These are phyloP conservation scores for Choristoneura fumiferana DNA, from an alignment of 1,140 invertebrate genomes.

Conservation along the genomic window DNA sequence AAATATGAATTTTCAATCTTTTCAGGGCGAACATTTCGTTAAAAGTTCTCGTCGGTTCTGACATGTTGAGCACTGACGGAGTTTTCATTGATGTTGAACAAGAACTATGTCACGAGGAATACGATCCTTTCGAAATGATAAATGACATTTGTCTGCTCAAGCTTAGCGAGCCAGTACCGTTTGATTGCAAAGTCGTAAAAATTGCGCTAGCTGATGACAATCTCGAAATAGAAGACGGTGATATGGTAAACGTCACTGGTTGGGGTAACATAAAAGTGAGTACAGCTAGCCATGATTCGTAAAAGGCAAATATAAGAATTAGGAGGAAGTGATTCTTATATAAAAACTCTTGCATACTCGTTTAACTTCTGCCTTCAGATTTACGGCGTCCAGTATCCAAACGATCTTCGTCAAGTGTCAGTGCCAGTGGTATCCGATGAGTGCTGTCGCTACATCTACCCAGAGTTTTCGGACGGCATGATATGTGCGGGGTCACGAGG, in stretches of 20 bases:
- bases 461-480: slow-evolving; percentile 81
- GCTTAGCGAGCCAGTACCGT: slow-evolving; percentile 21
- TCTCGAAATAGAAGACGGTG: slow-evolving; percentile 18
- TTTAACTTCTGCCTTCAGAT: too few species aligned
- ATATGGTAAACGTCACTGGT: slow-evolving; percentile 22
- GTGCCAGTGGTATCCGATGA: slow-evolving; percentile 19
- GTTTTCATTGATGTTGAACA: slow-evolving; percentile 28
- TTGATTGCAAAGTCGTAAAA: slow-evolving; percentile 22
- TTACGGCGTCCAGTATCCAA: slow-evolving; percentile 1
- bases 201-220: slow-evolving; percentile 17
- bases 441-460: slow-evolving; percentile 19
- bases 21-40: background rate
- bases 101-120: slow-evolving; percentile 27
- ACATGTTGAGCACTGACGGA: slow-evolving; percentile 18
- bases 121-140: slow-evolving; percentile 18
- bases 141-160: slow-evolving; percentile 31
- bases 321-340: too few species aligned
- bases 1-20: too few species aligned
- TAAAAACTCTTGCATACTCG: too few species aligned
- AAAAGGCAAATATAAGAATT: too few species aligned
- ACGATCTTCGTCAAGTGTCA: slow-evolving; percentile 23
- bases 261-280: slow-evolving; percentile 27
- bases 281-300: too few species aligned
- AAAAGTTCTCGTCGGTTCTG: slow-evolving; percentile 27
- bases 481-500: slow-evolving; percentile 80